A percentile compares a stretch with the other conserved stretches of the same genome.
Evolutionary conservation across 2,888 invertebrate genomes (phyloP).

Genomic region (Dastarcus helophoroides): DNA sequence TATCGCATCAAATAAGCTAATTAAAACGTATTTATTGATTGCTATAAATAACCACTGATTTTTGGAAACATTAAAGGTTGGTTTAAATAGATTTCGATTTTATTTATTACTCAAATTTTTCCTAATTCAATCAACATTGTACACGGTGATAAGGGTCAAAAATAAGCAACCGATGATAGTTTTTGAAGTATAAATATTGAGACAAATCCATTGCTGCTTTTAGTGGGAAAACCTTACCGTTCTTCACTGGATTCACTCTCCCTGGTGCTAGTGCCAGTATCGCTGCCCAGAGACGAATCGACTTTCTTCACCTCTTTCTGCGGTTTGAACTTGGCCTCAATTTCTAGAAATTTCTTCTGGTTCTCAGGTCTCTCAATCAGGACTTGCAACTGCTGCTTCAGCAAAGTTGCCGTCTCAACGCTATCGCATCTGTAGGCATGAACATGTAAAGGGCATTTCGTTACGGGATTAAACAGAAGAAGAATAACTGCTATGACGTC

Average conservation of each 20-base stretch:
- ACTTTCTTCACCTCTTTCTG: constrained; percentile 52
- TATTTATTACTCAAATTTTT: too few relatives aligned
- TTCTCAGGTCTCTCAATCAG: constrained; percentile 75
- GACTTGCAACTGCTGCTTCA: constrained; percentile 74
- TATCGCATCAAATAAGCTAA: too few relatives aligned
- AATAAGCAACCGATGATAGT: too few relatives aligned
- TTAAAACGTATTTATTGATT: too few relatives aligned
- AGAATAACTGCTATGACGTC: constrained; percentile 92
- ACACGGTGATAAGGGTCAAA: too few relatives aligned
- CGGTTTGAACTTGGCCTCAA: constrained; percentile 52
- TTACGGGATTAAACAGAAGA: constrained; percentile 86
- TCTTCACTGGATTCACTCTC: constrained; percentile 63
- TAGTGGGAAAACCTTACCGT: constrained; percentile 38
- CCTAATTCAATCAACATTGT: too few relatives aligned
- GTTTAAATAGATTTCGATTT: too few relatives aligned
- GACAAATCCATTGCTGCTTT: too few relatives aligned
- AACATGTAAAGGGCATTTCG: constrained; percentile 88
- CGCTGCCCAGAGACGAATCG: constrained; percentile 66
- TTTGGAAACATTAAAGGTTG: too few relatives aligned
- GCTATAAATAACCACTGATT: too few relatives aligned
- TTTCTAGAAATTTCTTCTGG: constrained; percentile 72
- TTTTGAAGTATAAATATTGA: too few relatives aligned
- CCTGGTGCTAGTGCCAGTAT: constrained; percentile 52
- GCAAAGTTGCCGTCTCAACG: constrained; percentile 79
- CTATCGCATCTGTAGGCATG: constrained; percentile 94